Conservation (phyloP, 2,797 vertebrate species). For the Aplochiton taeniatus region DNA sequence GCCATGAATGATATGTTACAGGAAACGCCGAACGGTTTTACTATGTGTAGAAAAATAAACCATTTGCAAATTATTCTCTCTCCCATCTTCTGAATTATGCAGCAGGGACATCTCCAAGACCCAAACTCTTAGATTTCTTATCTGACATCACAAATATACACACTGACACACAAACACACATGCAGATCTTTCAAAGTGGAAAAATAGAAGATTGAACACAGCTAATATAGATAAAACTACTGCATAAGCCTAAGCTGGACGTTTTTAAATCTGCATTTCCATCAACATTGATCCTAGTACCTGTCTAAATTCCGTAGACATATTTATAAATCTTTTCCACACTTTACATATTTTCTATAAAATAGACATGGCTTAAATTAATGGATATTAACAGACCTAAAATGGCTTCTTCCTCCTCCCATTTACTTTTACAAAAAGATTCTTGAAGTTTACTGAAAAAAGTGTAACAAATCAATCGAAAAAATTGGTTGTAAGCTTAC, state of each 20-base stretch:
- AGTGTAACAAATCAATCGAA: conserved; percentile 51
- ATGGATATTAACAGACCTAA: conserved; percentile 64
- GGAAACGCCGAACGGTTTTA: conserved; percentile 48
- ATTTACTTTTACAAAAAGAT: conserved; percentile 61
- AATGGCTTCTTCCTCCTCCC: conserved; percentile 58
- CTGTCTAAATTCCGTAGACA: conserved; percentile 56
- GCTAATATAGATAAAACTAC: conserved; percentile 60
- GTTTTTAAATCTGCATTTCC: conserved; percentile 60
- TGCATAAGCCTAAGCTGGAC: conserved; percentile 62
- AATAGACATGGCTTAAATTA: conserved; percentile 78
- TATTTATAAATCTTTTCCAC: conserved; percentile 68
- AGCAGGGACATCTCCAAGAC: conserved; percentile 55
- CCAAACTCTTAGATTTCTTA: conserved; percentile 45
- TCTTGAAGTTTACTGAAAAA: conserved; percentile 35
- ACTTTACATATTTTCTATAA: conserved; percentile 75
- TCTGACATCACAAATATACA: conserved; percentile 57
- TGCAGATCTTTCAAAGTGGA: conserved; percentile 68
- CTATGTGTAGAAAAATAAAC: conserved; percentile 72
- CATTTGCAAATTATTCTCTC: conserved; percentile 60
- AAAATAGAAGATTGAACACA: conserved; percentile 72
- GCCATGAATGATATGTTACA: conserved; percentile 52
- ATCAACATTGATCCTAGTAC: conserved; percentile 62
- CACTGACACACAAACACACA: conserved; percentile 56
- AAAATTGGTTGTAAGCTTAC: conserved; percentile 40
- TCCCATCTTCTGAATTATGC: conserved; percentile 57